Evolutionary conservation across 2,113 vertebrate species (phyloP), one percentile per base, ranked within the genome.

Genomic region (Agapornis roseicollis): DNA sequence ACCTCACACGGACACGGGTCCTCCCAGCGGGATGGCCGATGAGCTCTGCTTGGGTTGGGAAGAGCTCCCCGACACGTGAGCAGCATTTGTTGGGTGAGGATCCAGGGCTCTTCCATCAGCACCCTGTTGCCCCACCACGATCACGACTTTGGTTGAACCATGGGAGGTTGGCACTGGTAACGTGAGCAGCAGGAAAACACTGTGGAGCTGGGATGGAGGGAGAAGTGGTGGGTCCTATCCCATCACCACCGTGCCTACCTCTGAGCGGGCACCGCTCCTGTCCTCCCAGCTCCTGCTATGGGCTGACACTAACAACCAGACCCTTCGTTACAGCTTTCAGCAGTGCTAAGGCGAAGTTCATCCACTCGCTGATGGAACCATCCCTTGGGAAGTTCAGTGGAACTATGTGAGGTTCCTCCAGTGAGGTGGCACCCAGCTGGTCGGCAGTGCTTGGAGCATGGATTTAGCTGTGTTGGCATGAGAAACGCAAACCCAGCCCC

Each of bases 121-220:
- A 42, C 64, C 41, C 82, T 5, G 12, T 2, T 20, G 58, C 64
- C 87, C 89, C 85, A 33, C 83, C 68, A 33, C 82, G 64, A 92
- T 66, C 3, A 5, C 0, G 80, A 46, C 88, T 94, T 90, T 94
- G 93, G 80, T 68, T 83, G 91, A 84, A 52, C 68, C 37, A 3
- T 28, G 74, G 81, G 94, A 96, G 84, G 73, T 96, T 37, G 64
- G 92, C 90, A 96, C 92, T 89, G 6, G 7, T 52, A 71, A 81
- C 3, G 10, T 12, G 24, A 94, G 94, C 77, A 81, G 90, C 96
- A 96, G 91, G 93, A 68, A 79, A 94, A 79, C 9, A 77, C 70
- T 4, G 65, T 42, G 69, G 80, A 85, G 94, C 70, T 33, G 89
- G 2, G 87, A 79, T 6, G 41, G 14, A 61, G 35, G 61, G 35